A percentile compares a stretch with the other conserved stretches of the same genome.
Conservation (phyloP, 2,113 vertebrate genomes). For the Tylochromis polylepis region DNA sequence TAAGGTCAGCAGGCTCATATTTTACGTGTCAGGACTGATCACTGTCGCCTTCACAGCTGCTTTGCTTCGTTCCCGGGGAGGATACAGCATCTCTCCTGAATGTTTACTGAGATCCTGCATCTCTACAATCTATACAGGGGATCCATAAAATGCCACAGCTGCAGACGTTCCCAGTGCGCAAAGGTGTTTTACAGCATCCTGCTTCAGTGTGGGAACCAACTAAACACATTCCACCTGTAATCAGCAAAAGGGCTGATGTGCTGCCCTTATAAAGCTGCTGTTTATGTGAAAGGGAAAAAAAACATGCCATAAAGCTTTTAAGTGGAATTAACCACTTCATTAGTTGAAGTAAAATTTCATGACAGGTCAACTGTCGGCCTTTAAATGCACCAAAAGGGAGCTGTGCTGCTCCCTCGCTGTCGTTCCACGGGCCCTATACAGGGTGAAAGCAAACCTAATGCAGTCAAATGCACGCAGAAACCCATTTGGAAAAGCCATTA, state of each 20-base stretch:
- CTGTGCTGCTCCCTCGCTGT: not conserved
- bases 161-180: not conserved
- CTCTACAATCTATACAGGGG: not conserved
- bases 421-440: not conserved
- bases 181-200: slow-evolving; percentile 10
- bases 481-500: slow-evolving; percentile 63
- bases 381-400: slow-evolving; percentile 26
- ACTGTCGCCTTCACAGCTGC: slow-evolving; percentile 21
- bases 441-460: not conserved
- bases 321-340: slow-evolving; percentile 55
- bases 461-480: slow-evolving; percentile 25
- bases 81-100: slow-evolving; percentile 20
- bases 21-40: slow-evolving; percentile 59
- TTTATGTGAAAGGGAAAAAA: slow-evolving; percentile 25
- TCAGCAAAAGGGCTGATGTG: slow-evolving; percentile 9
- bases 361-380: slow-evolving; percentile 35
- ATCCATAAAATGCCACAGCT: slow-evolving; percentile 21
- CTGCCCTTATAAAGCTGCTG: slow-evolving; percentile 3
- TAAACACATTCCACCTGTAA: slow-evolving; percentile 12
- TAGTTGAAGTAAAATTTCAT: slow-evolving; percentile 40
- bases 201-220: not conserved
- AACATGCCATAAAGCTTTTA: slow-evolving; percentile 18
- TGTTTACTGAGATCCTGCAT: not conserved
- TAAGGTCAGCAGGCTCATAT: slow-evolving; percentile 60
- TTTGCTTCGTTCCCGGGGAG: slow-evolving; percentile 6